Evolutionary conservation across 2,113 vertebrate species (phyloP).

Genomic region (Oophaga pumilio): DNA sequence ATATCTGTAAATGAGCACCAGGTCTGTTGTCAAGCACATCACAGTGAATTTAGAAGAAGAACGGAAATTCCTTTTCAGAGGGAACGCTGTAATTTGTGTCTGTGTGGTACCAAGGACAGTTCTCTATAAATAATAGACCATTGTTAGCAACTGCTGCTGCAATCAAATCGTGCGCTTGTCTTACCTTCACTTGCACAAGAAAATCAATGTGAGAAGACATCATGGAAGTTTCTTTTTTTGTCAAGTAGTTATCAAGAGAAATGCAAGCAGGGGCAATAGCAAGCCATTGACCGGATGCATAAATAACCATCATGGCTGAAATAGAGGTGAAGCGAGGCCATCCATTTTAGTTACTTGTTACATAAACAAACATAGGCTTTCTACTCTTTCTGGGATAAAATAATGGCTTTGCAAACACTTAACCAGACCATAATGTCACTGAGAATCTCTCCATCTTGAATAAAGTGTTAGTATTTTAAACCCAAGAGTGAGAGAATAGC

Average conservation of each 20-base stretch:
- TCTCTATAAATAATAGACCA: slow-evolving; percentile 37
- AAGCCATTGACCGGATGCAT: slow-evolving; percentile 27
- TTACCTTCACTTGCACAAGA: slow-evolving; percentile 47
- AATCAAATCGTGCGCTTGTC: slow-evolving; percentile 46
- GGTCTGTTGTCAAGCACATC: slow-evolving; percentile 16
- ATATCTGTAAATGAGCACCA: not conserved
- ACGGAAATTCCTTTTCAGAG: slow-evolving; percentile 1
- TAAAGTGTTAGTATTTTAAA: not conserved
- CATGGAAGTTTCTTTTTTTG: slow-evolving; percentile 57
- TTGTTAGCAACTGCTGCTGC: slow-evolving; percentile 40
- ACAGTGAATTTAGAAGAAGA: slow-evolving; percentile 26
- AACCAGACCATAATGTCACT: slow-evolving; percentile 25
- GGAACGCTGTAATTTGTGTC: not conserved
- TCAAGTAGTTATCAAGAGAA: slow-evolving; percentile 56
- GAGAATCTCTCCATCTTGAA: not conserved
- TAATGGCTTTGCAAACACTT: slow-evolving; percentile 19
- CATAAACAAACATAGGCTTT: slow-evolving; percentile 28
- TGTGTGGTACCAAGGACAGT: slow-evolving; percentile 12
- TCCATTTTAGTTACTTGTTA: slow-evolving; percentile 3
- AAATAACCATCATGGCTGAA: not conserved
- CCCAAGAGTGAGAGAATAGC: not conserved
- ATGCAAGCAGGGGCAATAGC: slow-evolving; percentile 58
- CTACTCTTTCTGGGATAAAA: not conserved
- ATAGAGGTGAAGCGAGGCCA: not conserved
- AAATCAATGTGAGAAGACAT: slow-evolving; percentile 59